A percentile compares a stretch with the other conserved stretches of the same genome.
Conservation (phyloP, 2,888 invertebrate genomes). For the Lepetodrilus schrolli region DNA sequence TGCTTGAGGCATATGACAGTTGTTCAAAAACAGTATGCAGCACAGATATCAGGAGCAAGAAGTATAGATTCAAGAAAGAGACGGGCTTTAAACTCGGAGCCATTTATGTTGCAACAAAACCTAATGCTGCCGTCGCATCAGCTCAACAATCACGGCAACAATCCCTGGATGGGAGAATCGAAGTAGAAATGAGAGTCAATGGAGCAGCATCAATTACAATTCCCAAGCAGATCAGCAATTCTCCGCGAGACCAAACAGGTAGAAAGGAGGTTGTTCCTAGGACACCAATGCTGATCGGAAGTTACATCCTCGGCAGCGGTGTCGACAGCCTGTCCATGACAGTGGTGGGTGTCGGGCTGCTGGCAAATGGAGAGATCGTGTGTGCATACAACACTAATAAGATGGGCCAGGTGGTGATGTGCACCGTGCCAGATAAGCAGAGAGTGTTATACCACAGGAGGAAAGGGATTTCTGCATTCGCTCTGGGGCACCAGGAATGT, state of each 20-base stretch:
- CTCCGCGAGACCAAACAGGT: not conserved
- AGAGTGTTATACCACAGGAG: slow-evolving; percentile 20
- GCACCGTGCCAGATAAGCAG: not conserved
- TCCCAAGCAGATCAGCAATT: not conserved
- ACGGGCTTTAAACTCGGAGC: too few species aligned
- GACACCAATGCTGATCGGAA: not conserved
- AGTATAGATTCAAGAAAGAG: too few species aligned
- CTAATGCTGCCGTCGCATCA: too few species aligned
- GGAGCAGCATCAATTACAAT: not conserved
- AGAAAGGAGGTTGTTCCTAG: not conserved
- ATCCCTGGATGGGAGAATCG: not conserved
- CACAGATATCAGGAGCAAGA: too few species aligned
- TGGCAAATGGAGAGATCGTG: not conserved
- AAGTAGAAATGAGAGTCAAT: not conserved
- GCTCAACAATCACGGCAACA: too few species aligned
- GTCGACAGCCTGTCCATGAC: not conserved
- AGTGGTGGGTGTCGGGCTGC: not conserved
- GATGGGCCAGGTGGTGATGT: slow-evolving; percentile 15
- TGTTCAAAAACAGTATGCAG: too few species aligned
- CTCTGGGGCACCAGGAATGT: not conserved
- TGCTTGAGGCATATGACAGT: too few species aligned
- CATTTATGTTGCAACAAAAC: too few species aligned
- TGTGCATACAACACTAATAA: slow-evolving; percentile 9
- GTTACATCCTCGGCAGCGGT: not conserved
- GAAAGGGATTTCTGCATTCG: slow-evolving; percentile 13